Conservation (phyloP, 2,113 vertebrate species). For the Sinocyclocheilus maitianheensis region DNA sequence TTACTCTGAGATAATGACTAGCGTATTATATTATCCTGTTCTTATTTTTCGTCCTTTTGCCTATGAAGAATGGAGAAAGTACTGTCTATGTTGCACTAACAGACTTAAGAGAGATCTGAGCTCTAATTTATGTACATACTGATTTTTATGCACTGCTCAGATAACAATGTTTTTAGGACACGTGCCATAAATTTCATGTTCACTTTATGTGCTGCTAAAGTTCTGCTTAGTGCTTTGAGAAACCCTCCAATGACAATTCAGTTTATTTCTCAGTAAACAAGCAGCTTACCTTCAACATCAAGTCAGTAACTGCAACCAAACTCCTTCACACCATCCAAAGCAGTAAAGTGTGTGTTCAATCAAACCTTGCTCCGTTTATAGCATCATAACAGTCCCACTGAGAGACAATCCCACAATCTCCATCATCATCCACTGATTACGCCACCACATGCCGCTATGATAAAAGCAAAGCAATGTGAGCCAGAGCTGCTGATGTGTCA, state of each 20-base stretch:
- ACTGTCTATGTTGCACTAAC: not conserved
- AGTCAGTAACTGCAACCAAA: not conserved
- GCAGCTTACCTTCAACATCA: not conserved
- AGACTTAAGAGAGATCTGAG: not conserved
- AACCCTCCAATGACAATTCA: not conserved
- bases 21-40: not conserved
- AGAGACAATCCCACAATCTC: constrained; percentile 51
- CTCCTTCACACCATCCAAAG: not conserved
- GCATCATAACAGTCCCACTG: not conserved
- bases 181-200: not conserved
- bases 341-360: not conserved
- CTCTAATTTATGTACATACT: not conserved
- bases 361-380: constrained; percentile 3
- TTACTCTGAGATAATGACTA: too few species aligned
- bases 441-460: too few species aligned
- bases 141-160: not conserved
- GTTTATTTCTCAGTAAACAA: not conserved
- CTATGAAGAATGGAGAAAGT: not conserved
- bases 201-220: not conserved
- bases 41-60: not conserved
- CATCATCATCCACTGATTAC: constrained; percentile 65
- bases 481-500: too few species aligned
- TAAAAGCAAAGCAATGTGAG: not conserved
- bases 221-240: not conserved
- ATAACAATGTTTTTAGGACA: not conserved